These are phyloP conservation scores for Pseudonaja textilis DNA, from an alignment of 2,113 vertebrate species.

Conservation along the genomic window DNA sequence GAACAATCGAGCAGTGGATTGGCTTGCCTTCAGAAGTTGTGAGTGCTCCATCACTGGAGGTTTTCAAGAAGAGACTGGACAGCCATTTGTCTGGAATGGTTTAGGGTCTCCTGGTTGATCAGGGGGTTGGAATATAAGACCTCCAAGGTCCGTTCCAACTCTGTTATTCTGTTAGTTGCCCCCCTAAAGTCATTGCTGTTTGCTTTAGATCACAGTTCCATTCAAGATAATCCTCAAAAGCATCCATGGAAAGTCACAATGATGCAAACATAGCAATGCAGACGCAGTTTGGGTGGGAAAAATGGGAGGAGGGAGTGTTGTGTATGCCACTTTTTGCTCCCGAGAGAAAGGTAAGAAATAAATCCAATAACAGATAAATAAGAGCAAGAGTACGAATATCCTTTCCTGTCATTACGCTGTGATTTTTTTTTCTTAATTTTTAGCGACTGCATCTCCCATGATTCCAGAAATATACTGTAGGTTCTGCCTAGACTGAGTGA, in stretches of 20 bases:
- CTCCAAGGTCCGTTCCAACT: not conserved
- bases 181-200: not conserved
- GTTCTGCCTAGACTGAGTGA: not conserved
- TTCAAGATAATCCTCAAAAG: not conserved
- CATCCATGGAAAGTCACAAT: not conserved
- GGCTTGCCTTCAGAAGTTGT: too few species aligned
- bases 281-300: not conserved
- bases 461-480: too few species aligned
- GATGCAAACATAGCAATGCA: not conserved
- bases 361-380: not conserved
- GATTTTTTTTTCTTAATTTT: not conserved
- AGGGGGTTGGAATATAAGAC: not conserved
- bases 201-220: not conserved
- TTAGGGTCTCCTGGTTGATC: not conserved
- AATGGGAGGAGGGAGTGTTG: not conserved
- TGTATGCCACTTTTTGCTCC: not conserved
- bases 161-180: not conserved
- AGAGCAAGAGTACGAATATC: not conserved
- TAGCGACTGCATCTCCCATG: not conserved
- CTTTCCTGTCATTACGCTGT: not conserved
- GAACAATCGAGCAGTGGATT: too few species aligned
- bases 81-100: not conserved
- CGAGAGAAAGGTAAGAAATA: not conserved
- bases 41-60: too few species aligned
- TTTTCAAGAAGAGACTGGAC: too few species aligned